phyloP scores from a whole-genome alignment of 2,888 invertebrate genomes.

The Cephus spinipes region DNA sequence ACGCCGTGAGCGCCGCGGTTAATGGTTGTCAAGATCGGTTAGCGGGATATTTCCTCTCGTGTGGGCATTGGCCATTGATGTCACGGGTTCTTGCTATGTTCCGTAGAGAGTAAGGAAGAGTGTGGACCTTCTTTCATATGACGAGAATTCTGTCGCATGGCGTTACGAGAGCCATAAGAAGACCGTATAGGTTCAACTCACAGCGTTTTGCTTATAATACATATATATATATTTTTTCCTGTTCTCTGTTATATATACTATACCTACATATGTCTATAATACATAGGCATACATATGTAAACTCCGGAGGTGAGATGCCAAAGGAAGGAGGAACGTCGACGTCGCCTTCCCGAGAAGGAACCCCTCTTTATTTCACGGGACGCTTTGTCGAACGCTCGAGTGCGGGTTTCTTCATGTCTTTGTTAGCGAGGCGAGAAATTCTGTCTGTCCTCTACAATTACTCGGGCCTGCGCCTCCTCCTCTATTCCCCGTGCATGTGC shows the following conservation, averaged over 20 bases:
- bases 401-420: conserved; percentile 62
- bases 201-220: not conserved
- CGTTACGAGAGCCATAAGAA: conserved; percentile 3
- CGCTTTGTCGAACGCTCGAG: conserved; percentile 55
- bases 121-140: conserved; percentile 24
- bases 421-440: conserved; percentile 65
- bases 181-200: not conserved
- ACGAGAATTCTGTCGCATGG: conserved; percentile 23
- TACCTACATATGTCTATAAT: not conserved
- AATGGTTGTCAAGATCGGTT: conserved; percentile 65
- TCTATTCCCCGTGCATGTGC: conserved; percentile 14
- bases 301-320: not conserved
- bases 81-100: conserved; percentile 40
- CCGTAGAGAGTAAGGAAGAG: conserved; percentile 5
- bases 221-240: not conserved
- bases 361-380: conserved; percentile 47
- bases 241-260: not conserved
- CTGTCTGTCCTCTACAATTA: conserved; percentile 63
- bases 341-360: conserved; percentile 15
- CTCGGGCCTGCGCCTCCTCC: conserved; percentile 31
- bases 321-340: conserved; percentile 8
- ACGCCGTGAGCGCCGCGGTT: conserved; percentile 42
- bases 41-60: conserved; percentile 63
- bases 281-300: not conserved
- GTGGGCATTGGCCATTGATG: conserved; percentile 63